Evolutionary conservation across 2,888 invertebrate species (phyloP), one percentile per base, ranked within the genome.

Genomic region (Yponomeuta plumbellus): DNA sequence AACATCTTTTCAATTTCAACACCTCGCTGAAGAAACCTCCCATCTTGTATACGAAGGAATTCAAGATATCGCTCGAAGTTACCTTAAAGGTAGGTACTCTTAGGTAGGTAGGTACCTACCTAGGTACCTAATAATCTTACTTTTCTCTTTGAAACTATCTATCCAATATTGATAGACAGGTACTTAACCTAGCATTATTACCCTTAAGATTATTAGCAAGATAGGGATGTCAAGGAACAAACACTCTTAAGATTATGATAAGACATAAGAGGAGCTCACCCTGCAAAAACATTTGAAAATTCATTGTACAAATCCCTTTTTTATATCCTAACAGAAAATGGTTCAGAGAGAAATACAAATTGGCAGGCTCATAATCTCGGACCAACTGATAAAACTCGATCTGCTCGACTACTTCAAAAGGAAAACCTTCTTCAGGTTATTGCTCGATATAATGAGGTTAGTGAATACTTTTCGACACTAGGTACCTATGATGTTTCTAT

Each of bases 381-480:
- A 89, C 69, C 81, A 84, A 66, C 67, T 85, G 57, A 72, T 89
- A 56, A 82, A 84, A 62, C 70, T 90, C n/a, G 77, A 83, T 56
- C 77, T 76, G 0, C 73, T 90, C 34, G 87, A 90, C 67, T 70
- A 74, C 69, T 84, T 76, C 64, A 84, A 79, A 74, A 74, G 90
- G 44, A 78, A 80, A 70, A 75, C 79, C 0, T 88, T 86, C 74
- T 81, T 89, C 21, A 73, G 74, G 34, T 73, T 76, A 13, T 71
- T 89, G 11, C 70, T 75, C 26, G 79, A 84, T 68, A 80, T 87
- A 56, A 69, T 90, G 64, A 85, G 89, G 89, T 88, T 72, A 40
- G 11, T 13, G 11, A 21, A 39, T 63, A 20, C 39, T 63, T 63
- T 11, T 13, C 1, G 2, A 63, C 17, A 11, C n/a, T n/a, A 13